Evolutionary conservation across 2,888 invertebrate species (phyloP).

Genomic region (Chalcis sispes): DNA sequence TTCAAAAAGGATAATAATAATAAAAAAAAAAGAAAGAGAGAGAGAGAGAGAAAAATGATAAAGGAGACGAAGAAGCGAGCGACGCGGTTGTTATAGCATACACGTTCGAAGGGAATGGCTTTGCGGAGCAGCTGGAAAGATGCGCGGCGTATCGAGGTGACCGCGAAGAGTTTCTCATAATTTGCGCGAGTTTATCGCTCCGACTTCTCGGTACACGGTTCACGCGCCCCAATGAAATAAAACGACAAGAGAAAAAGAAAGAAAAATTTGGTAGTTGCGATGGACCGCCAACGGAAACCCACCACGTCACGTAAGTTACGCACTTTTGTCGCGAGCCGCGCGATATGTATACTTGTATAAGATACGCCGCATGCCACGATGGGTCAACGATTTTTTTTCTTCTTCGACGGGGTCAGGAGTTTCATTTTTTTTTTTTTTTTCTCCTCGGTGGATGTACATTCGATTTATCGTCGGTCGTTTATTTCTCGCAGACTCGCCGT

Average conservation of each 20-base stretch:
- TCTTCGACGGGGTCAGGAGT: slow-evolving; percentile 17
- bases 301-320: slow-evolving; percentile 58
- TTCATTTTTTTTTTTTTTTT: slow-evolving; percentile 21
- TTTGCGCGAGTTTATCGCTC: slow-evolving; percentile 70
- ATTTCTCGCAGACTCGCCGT: slow-evolving; percentile 18
- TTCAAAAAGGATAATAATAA: no score
- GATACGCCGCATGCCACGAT: not conserved
- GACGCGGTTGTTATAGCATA: no score
- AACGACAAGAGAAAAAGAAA: not conserved
- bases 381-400: slow-evolving; percentile 1
- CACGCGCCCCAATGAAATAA: slow-evolving; percentile 33
- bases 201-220: slow-evolving; percentile 63
- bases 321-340: slow-evolving; percentile 57
- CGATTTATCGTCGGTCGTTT: slow-evolving; percentile 45
- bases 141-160: slow-evolving; percentile 56
- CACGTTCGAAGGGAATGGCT: not conserved
- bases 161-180: slow-evolving; percentile 69
- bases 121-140: slow-evolving; percentile 58
- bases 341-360: slow-evolving; percentile 7
- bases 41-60: slow-evolving; percentile 21
- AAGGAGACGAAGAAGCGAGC: slow-evolving; percentile 55
- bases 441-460: slow-evolving; percentile 30
- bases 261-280: no score
- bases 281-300: slow-evolving; percentile 7
- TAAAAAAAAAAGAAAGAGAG: not conserved